Percentiles rank a stretch among this genome's conserved stretches.
Conservation (phyloP, 2,888 invertebrate genomes). For the Neelides folsomi region DNA sequence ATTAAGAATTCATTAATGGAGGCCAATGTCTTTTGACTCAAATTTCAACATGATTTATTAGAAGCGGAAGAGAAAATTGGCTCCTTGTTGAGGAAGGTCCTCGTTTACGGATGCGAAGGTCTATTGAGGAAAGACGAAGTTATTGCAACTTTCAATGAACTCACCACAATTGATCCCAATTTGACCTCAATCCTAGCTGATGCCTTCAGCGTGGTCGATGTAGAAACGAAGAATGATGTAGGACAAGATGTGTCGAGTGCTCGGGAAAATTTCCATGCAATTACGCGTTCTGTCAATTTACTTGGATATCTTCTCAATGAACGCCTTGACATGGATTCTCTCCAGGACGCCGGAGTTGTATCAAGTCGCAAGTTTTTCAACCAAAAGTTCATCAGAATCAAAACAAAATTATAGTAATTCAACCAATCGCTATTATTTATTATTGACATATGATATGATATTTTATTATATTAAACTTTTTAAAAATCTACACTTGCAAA, state of each 20-base stretch:
- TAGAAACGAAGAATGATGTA: conserved; percentile 11
- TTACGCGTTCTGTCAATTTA: conserved; percentile 13
- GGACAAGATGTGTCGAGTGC: conserved; percentile 1
- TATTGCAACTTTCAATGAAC: conserved; percentile 56
- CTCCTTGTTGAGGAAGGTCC: conserved; percentile 59
- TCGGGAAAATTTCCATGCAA: conserved; percentile 17
- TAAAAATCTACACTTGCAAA: too few relatives aligned
- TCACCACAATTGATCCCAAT: conserved; percentile 45
- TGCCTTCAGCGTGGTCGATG: conserved; percentile 18
- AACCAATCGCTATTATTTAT: not conserved
- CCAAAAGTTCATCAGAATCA: conserved; percentile 74
- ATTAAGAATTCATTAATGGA: too few relatives aligned
- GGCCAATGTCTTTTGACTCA: too few relatives aligned
- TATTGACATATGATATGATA: too few relatives aligned
- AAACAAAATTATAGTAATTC: conserved; percentile 94
- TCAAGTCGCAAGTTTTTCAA: conserved; percentile 71
- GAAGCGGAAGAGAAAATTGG: conserved; percentile 12
- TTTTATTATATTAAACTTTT: too few relatives aligned
- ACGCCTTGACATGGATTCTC: conserved; percentile 79
- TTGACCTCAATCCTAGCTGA: conserved; percentile 17
- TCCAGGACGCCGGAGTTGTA: conserved; percentile 80
- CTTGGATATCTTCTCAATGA: conserved; percentile 73
- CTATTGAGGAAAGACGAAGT: conserved; percentile 64
- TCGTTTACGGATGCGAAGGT: conserved; percentile 63
- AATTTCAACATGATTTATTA: not conserved